Evolutionary conservation across 1,140 invertebrate genomes (phyloP).

Genomic region (Papilio dardanus): DNA sequence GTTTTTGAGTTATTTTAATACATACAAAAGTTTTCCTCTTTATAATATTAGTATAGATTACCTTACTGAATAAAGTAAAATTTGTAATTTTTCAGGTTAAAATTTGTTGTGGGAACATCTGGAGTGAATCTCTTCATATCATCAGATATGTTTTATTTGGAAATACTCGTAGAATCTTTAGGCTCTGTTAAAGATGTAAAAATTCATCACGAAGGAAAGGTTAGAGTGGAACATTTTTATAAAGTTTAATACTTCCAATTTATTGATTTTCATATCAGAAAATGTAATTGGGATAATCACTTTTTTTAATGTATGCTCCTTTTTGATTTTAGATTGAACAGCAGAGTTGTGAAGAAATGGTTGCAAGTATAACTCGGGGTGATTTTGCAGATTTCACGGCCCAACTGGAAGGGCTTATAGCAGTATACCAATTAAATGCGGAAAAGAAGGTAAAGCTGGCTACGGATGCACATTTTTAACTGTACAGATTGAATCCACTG

Average conservation of each 20-base stretch:
- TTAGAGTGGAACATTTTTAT: conserved; percentile 42
- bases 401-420: conserved; percentile 94
- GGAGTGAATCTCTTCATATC: conserved; percentile 94
- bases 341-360: conserved; percentile 94
- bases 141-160: conserved; percentile 98
- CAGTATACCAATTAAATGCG: conserved; percentile 96
- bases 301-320: too few relatives aligned
- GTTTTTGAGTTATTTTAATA: too few relatives aligned
- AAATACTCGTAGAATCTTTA: conserved; percentile 91
- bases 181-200: conserved; percentile 96
- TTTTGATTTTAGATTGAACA: conserved; percentile 77
- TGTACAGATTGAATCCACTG: too few relatives aligned
- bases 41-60: too few relatives aligned
- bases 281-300: too few relatives aligned
- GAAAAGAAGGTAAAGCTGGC: conserved; percentile 95
- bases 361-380: conserved; percentile 89
- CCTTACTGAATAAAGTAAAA: too few relatives aligned
- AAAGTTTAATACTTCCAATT: not conserved
- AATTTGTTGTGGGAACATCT: conserved; percentile 88
- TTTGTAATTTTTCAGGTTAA: conserved; percentile 84
- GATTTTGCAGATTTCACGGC: conserved; percentile 97
- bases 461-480: too few relatives aligned
- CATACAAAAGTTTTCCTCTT: too few relatives aligned
- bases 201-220: conserved; percentile 93
- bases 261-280: too few relatives aligned